phyloP scores from a whole-genome alignment of 1,140 invertebrate genomes.

The Piezodorus guildinii region DNA sequence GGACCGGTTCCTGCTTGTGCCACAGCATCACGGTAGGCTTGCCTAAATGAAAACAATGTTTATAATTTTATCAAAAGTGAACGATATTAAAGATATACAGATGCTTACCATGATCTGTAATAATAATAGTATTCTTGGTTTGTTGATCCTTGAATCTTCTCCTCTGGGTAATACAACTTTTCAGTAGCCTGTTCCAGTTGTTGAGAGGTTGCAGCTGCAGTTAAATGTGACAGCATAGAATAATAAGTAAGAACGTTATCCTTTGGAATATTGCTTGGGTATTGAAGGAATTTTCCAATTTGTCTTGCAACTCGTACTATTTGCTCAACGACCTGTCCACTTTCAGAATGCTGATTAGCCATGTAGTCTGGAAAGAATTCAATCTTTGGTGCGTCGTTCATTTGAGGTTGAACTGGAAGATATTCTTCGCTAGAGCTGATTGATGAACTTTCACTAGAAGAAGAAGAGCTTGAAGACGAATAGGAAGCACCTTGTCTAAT shows the following conservation, averaged over 20 bases:
- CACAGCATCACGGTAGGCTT: constrained; percentile 46
- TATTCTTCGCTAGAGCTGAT: constrained; percentile 31
- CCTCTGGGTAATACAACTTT: constrained; percentile 36
- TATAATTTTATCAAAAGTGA: neutral
- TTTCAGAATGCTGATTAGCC: constrained; percentile 29
- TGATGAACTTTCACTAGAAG: constrained; percentile 3
- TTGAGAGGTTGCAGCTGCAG: constrained; percentile 45
- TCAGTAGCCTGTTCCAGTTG: constrained; percentile 39
- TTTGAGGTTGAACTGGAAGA: constrained; percentile 35
- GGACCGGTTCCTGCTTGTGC: constrained; percentile 52
- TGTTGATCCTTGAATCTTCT: constrained; percentile 26
- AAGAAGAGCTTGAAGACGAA: constrained; percentile 21
- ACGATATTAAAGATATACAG: neutral
- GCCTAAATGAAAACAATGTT: constrained; percentile 31
- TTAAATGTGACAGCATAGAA: constrained; percentile 42
- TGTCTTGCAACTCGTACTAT: constrained; percentile 39
- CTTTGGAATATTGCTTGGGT: constrained; percentile 42
- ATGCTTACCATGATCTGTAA: constrained; percentile 26
- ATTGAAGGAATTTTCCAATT: constrained; percentile 44
- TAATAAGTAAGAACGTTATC: constrained; percentile 47
- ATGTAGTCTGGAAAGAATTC: constrained; percentile 40
- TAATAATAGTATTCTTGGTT: constrained; percentile 23
- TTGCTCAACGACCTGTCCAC: constrained; percentile 33
- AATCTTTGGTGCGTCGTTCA: constrained; percentile 35
- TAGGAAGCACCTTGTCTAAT: constrained; percentile 9